Base-by-base conservation (phyloP, 1,140 invertebrate genomes). In the Leptoteleia sp. region DNA sequence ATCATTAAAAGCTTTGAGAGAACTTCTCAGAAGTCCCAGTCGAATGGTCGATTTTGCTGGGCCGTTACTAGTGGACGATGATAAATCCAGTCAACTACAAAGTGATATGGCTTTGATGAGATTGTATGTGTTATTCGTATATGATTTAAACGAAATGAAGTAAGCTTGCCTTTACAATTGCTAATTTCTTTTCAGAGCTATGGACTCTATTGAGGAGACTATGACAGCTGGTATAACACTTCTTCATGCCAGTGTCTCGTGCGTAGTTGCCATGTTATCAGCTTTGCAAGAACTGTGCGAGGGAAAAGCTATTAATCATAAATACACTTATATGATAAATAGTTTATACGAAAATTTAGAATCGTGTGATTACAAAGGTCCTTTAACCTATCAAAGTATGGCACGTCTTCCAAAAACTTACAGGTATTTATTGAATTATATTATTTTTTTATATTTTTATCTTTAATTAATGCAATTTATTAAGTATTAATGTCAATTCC, bases 171-270 rank as follows among this genome's bases (percentile, higher is more conserved):
- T n/a, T n/a, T n/a, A n/a, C n/a, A n/a, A n/a, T n/a, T n/a, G n/a
- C n/a, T n/a, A n/a, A n/a, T n/a, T n/a, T n/a, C n/a, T n/a, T 43
- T 90, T 16, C 84, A 97, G 96, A 64, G 93, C 96, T 68, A 95
- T 98, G 92, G 96, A 98, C 85, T 95, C 95, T 1, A 94, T 98
- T 78, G 95, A 97, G 89, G 96, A 98, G 88, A 91, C 91, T 0
- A 90, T 90, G 19, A 86, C 87, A 2, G 91, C 91, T 9, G 89
- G 91, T 37, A 91, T 94, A n/a, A 90, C 92, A 48, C 92, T 96
- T 9, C 90, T 96, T 27, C 91, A 94, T 55, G 93, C 94, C 0
- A 94, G 94, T 82, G 94, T 97, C 0, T 93, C 94, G 55, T 97
- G 96, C 84, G 93, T 97, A 11, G 93, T 95, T 3, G 93, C 95